Base-by-base conservation (phyloP, 2,113 vertebrate genomes). In the Lycaon pictus region DNA sequence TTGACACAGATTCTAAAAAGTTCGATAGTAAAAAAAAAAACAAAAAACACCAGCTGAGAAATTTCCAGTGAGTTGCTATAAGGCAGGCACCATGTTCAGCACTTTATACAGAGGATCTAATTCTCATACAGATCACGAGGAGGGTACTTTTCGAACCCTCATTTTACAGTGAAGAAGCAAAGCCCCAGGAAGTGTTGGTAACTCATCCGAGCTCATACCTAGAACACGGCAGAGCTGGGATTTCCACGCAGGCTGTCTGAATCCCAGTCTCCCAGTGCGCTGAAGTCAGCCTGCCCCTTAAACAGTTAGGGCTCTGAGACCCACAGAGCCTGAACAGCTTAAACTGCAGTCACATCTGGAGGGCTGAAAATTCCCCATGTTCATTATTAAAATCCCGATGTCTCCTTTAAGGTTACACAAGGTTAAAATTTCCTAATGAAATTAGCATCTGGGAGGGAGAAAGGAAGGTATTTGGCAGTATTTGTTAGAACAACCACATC, bases 141-240 rank as follows among this genome's bases (percentile, higher is more conserved):
- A 77, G 6, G 1, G 15, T n/a, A 19, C n/a, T 51, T 22, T 20
- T 60, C 51, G 19, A 60, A 23, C 4, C 27, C 23, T 43, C 29
- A 74, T 80, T 51, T 79, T 84, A 56, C 20, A 92, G 5, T 22
- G 43, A 91, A 93, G 56, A 92, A 94, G 87, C 35, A 69, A 51
- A 88, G 60, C 76, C 11, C 29, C 20, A 69, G 43, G 35, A 72
- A 69, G 17, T n/a, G 79, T 82, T 74, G 19, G 37, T 58, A 62
- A 88, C 27, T 94, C 12, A 15, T 3, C 15, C 0, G 11, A 90
- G 71, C 58, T 29, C 63, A 62, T 3, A 48, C 0, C 22, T 32
- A 93, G 35, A 16, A 35, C 0, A 0, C 7, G 29, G 35, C 3
- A 85, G 58, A 51, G 71, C 12, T 88, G 53, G 20, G 11, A 81